These are phyloP conservation scores for Philypnodon macrostomus DNA, from an alignment of 2,797 vertebrate species.

Conservation along the genomic window DNA sequence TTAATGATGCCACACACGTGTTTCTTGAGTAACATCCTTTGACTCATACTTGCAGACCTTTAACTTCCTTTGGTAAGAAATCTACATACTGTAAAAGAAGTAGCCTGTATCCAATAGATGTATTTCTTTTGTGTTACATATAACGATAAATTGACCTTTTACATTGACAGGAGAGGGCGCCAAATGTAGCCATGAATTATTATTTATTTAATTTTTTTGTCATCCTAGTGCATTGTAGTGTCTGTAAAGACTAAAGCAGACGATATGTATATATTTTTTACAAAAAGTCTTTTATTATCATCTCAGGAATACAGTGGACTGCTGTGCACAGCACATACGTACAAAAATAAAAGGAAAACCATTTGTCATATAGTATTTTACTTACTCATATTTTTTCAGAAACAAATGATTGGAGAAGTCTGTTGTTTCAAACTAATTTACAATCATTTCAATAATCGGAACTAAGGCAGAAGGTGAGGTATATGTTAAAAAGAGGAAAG, in stretches of 20 bases:
- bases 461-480: slow-evolving; percentile 87
- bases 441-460: slow-evolving; percentile 81
- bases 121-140: too few relatives aligned
- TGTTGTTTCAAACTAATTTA: slow-evolving; percentile 82
- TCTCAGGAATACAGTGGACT: slow-evolving; percentile 86
- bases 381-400: slow-evolving; percentile 73
- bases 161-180: slow-evolving; percentile 5
- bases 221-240: too few relatives aligned
- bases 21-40: too few relatives aligned
- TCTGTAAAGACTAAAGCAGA: background rate
- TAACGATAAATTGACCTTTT: too few relatives aligned
- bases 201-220: too few relatives aligned
- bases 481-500: slow-evolving; percentile 82
- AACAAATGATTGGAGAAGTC: slow-evolving; percentile 83
- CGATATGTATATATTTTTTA: slow-evolving; percentile 65
- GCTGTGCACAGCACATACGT: slow-evolving; percentile 97
- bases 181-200: background rate
- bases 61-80: background rate
- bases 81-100: too few relatives aligned
- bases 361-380: slow-evolving; percentile 85
- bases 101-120: too few relatives aligned
- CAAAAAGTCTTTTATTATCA: slow-evolving; percentile 84
- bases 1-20: too few relatives aligned
- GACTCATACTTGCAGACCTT: background rate
- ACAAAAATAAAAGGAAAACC: slow-evolving; percentile 91